Evolutionary conservation across 1,140 invertebrate species (phyloP).

Genomic region (Magallana ariakensis): DNA sequence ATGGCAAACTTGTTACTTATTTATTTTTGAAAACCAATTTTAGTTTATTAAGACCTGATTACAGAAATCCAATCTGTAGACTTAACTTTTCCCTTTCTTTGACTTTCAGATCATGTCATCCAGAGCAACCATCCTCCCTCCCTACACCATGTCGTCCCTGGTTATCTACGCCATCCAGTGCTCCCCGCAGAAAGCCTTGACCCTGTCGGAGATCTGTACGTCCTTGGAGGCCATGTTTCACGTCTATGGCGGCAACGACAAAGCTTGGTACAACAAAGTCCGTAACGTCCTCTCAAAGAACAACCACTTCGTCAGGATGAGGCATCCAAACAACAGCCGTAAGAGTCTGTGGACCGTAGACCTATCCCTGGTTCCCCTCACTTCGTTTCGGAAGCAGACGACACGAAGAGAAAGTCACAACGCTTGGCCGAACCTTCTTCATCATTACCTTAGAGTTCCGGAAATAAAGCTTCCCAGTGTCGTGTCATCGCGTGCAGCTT

Average conservation of each 20-base stretch:
- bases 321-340: not conserved
- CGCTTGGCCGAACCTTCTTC: not conserved
- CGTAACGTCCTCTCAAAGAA: slow-evolving; percentile 1
- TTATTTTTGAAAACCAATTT: no score
- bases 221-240: not conserved
- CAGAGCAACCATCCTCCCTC: not conserved
- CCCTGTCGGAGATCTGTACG: not conserved
- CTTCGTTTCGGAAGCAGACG: slow-evolving; percentile 19
- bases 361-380: not conserved
- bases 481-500: not conserved
- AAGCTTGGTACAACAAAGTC: slow-evolving; percentile 14
- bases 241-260: slow-evolving; percentile 7
- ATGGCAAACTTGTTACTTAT: no score
- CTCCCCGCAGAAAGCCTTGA: not conserved
- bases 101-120: not conserved
- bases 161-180: slow-evolving; percentile 12
- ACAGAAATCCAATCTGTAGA: no score
- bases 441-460: not conserved
- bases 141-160: slow-evolving; percentile 24
- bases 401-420: not conserved
- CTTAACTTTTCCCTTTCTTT: not conserved
- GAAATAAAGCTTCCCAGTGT: not conserved
- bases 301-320: not conserved
- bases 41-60: no score
- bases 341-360: not conserved